Conservation (phyloP, 2,888 invertebrate genomes). For the Alviniconcha strummeri region DNA sequence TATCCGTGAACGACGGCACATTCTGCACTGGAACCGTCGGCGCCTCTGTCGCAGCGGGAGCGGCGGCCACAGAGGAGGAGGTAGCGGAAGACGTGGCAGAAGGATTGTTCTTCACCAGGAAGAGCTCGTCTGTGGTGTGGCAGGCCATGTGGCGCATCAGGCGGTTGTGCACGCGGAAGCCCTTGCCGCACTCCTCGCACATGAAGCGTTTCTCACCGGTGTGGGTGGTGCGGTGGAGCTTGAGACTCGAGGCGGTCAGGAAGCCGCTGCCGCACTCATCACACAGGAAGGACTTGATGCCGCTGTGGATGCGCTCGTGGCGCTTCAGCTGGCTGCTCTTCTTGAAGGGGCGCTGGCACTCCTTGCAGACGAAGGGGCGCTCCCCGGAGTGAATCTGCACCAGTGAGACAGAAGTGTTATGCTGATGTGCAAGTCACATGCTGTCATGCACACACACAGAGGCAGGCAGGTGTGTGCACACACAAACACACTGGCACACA, state of each 20-base stretch:
- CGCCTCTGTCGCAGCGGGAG: background rate
- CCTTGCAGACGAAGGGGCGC: constrained; percentile 21
- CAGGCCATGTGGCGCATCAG: constrained; percentile 22
- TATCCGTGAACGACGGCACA: background rate
- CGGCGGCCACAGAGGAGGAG: background rate
- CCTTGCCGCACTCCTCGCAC: constrained; percentile 23
- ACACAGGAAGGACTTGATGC: constrained; percentile 20
- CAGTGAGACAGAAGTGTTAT: too few relatives aligned
- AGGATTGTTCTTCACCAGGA: constrained; percentile 17
- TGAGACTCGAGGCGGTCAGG: constrained; percentile 20
- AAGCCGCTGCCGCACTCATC: constrained; percentile 24
- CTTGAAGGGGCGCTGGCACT: constrained; percentile 19
- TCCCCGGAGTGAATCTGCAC: constrained; percentile 16
- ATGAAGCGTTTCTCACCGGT: constrained; percentile 21
- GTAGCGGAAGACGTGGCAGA: background rate
- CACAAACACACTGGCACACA: background rate
- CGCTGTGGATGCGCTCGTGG: constrained; percentile 18
- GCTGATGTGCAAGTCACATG: too few relatives aligned
- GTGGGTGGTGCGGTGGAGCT: constrained; percentile 25
- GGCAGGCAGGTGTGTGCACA: too few relatives aligned
- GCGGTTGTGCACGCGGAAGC: constrained; percentile 23
- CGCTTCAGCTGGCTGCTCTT: constrained; percentile 21
- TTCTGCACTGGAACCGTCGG: background rate
- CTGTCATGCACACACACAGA: too few relatives aligned
- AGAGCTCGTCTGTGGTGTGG: constrained; percentile 17